phyloP scores from a whole-genome alignment of 2,888 invertebrate species.

The Calephelis perditalis region DNA sequence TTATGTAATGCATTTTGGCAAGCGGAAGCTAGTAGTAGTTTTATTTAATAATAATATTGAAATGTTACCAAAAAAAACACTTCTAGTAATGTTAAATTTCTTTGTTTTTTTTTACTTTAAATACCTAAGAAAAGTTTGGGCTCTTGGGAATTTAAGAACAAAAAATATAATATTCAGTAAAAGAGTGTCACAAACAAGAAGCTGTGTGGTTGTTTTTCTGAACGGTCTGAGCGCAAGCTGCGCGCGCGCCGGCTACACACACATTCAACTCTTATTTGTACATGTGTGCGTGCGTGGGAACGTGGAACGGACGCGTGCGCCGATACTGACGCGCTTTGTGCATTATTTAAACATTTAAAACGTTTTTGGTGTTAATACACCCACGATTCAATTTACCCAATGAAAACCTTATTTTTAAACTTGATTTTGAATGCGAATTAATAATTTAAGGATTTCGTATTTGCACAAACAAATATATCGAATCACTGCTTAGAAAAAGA shows the following conservation, averaged over 20 bases:
- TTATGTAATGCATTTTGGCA: too few relatives aligned
- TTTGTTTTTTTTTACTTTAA: too few relatives aligned
- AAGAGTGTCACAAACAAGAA: conserved; percentile 20
- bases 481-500: too few relatives aligned
- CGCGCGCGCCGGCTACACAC: conserved; percentile 55
- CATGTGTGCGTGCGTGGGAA: conserved; percentile 69
- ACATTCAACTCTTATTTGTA: conserved; percentile 33
- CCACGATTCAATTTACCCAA: conserved; percentile 20
- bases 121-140: too few relatives aligned
- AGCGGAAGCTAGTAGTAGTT: too few relatives aligned
- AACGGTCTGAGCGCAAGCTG: conserved; percentile 43
- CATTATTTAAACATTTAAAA: conserved; percentile 47
- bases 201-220: conserved; percentile 32
- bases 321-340: conserved; percentile 65
- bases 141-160: too few relatives aligned
- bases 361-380: conserved; percentile 32
- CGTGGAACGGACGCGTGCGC: conserved; percentile 69
- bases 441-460: too few relatives aligned
- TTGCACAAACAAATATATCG: too few relatives aligned
- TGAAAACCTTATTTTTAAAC: neutral
- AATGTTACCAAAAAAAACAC: too few relatives aligned
- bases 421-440: neutral
- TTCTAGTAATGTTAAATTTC: too few relatives aligned
- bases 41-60: too few relatives aligned
- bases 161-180: too few relatives aligned